Conservation (phyloP, 1,140 invertebrate genomes). For the Elymnias hypermnestra region DNA sequence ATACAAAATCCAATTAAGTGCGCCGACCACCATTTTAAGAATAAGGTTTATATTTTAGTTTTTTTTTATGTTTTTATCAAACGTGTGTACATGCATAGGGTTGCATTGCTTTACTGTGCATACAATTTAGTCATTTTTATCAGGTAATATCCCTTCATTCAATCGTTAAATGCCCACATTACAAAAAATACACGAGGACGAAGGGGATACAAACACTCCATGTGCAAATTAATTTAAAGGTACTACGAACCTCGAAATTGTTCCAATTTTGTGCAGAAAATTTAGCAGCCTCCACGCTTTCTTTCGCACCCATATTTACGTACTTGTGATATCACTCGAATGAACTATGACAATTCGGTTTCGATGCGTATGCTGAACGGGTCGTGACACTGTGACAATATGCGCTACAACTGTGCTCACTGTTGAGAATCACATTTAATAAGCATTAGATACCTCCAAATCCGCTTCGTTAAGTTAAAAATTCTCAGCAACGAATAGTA, state of each 20-base stretch:
- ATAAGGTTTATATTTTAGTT: conserved; percentile 11
- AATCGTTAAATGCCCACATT: conserved; percentile 47
- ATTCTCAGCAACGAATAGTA: conserved; percentile 65
- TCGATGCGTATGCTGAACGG: conserved; percentile 59
- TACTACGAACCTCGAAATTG: conserved; percentile 82
- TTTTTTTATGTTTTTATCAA: conserved; percentile 34
- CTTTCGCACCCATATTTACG: conserved; percentile 82
- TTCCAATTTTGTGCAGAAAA: conserved; percentile 85
- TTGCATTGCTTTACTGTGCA: conserved; percentile 54
- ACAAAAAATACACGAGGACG: conserved; percentile 58
- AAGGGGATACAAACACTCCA: conserved; percentile 71
- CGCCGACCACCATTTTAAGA: conserved; percentile 9
- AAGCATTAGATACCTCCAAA: conserved; percentile 68
- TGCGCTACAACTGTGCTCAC: conserved; percentile 61
- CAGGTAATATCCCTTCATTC: conserved; percentile 40
- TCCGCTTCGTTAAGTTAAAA: conserved; percentile 62
- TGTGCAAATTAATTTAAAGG: conserved; percentile 69
- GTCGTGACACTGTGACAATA: conserved; percentile 60
- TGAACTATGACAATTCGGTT: conserved; percentile 63
- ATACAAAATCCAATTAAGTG: conserved; percentile 2
- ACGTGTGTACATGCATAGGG: conserved; percentile 59
- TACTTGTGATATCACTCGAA: conserved; percentile 66
- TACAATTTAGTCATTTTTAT: conserved; percentile 36
- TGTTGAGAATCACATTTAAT: conserved; percentile 52
- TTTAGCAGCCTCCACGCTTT: conserved; percentile 84